Base-by-base conservation (phyloP, 1,140 invertebrate species). In the Pseudoatta argentina region DNA sequence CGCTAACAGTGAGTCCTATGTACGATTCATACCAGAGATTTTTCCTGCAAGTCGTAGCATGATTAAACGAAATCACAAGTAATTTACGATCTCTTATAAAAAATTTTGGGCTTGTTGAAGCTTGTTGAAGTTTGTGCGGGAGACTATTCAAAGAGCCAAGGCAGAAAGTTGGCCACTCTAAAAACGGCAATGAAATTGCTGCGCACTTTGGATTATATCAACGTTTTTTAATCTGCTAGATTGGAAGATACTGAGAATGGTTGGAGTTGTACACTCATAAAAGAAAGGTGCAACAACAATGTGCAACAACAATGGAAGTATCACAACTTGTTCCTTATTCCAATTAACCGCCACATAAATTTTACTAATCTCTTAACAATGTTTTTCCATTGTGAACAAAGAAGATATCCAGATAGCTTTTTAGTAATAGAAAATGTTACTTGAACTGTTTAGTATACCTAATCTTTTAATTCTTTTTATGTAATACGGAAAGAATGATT, bases 261-360 rank as follows among this genome's bases (percentile, higher is more conserved):
- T 48, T 61, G 79, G 53, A 61, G 18, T 44, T 48, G 39, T 73
- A 73, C 39, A 21, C 67, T 73, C 59, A 72, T 75, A 83, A 61
- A 73, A 21, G 69, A 30, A 73, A 72, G 73, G 79, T 67, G n/a
- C n/a, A n/a, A n/a, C n/a, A n/a, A n/a, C n/a, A n/a, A n/a, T 44
- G 69, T 61, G 55, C 55, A 61, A 61, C 79, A 75, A 61, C 69
- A 61, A 73, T 39, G 27, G 27, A 69, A 51, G 39, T 75, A 83
- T 63, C 39, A 55, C 79, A 73, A 83, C 69, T 39, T 61, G 69
- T 83, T 83, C 55, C n/a, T 83, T 75, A 83, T 83, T 83, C 79
- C 79, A 83, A 82, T 82, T 82, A 82, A 83, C 79, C 79, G 69
- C 24, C 24, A 75, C 79, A 83, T 83, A 83, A 83, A 83, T 83